phyloP scores from a whole-genome alignment of 2,113 vertebrate species.

The Neomonachus schauinslandi region DNA sequence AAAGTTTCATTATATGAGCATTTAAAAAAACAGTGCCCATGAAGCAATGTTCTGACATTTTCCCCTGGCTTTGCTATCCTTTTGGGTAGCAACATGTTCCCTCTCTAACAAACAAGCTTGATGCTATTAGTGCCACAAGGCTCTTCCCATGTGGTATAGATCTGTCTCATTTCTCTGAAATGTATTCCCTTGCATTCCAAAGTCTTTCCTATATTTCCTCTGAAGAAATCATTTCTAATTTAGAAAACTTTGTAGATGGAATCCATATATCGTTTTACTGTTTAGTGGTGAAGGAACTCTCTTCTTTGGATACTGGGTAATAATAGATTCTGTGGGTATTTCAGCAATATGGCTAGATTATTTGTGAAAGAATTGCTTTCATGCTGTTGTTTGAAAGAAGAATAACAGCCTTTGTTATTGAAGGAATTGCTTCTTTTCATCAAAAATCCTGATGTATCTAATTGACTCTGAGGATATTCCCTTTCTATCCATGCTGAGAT shows the following conservation, averaged over 20 bases:
- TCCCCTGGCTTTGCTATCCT: background rate
- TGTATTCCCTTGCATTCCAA: conserved; percentile 25
- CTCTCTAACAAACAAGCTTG: background rate
- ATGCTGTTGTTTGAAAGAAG: conserved; percentile 66
- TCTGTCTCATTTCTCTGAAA: conserved; percentile 37
- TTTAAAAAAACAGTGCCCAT: background rate
- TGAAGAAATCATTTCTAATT: conserved; percentile 56
- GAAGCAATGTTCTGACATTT: background rate
- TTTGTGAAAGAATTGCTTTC: conserved; percentile 56
- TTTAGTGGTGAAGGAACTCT: background rate
- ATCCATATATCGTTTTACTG: background rate
- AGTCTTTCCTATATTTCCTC: conserved; percentile 15
- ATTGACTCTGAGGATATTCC: conserved; percentile 37
- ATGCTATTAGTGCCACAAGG: background rate
- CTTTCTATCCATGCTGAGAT: conserved; percentile 31
- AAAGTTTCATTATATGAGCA: conserved; percentile 46
- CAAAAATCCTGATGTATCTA: conserved; percentile 12
- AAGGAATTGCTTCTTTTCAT: conserved; percentile 62
- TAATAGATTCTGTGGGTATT: conserved; percentile 56
- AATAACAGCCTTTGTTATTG: conserved; percentile 67
- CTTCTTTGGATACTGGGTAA: conserved; percentile 32
- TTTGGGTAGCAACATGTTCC: background rate
- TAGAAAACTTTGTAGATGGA: conserved; percentile 51
- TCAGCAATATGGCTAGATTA: conserved; percentile 43
- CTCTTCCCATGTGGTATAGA: conserved; percentile 42